Evolutionary conservation across 2,113 vertebrate species (phyloP).

Genomic region (Neogobius melanostomus): DNA sequence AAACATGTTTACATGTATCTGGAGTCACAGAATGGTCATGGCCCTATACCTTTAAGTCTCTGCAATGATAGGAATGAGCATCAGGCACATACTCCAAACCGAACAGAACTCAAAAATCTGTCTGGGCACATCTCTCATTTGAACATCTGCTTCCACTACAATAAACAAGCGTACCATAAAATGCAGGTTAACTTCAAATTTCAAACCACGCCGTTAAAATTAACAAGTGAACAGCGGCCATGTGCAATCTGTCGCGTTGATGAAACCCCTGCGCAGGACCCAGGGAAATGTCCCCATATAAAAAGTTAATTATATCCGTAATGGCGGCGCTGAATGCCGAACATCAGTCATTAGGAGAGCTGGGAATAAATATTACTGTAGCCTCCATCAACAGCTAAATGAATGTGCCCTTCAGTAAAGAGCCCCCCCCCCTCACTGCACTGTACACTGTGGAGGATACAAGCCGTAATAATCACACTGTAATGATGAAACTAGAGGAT

Average conservation of each 20-base stretch:
- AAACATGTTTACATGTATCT: no score
- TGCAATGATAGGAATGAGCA: no score
- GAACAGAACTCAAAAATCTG: no score
- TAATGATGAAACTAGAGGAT: conserved; percentile 23
- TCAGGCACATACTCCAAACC: no score
- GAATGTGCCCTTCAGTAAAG: conserved; percentile 35
- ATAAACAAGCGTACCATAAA: conserved; percentile 32
- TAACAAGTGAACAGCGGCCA: conserved; percentile 31
- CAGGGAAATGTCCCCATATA: conserved; percentile 8
- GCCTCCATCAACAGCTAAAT: conserved; percentile 14
- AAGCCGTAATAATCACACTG: background rate
- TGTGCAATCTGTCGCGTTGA: conserved; percentile 19
- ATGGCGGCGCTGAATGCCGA: conserved; percentile 2
- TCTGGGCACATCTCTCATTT: conserved; percentile 8
- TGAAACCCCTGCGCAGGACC: conserved; percentile 20
- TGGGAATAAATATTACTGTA: conserved; percentile 11
- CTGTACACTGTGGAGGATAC: conserved; percentile 11
- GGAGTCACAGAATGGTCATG: no score
- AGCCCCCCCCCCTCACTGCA: conserved; percentile 36
- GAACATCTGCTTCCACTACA: conserved; percentile 43
- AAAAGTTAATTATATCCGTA: conserved; percentile 16
- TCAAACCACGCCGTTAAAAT: conserved; percentile 41
- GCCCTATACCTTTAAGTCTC: no score
- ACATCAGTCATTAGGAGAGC: conserved; percentile 27
- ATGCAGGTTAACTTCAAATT: conserved; percentile 41